Evolutionary conservation across 30 jellyfish, hydroid and myxozoan genomes (phyloP).

Genomic region (Cassiopea andromeda): DNA sequence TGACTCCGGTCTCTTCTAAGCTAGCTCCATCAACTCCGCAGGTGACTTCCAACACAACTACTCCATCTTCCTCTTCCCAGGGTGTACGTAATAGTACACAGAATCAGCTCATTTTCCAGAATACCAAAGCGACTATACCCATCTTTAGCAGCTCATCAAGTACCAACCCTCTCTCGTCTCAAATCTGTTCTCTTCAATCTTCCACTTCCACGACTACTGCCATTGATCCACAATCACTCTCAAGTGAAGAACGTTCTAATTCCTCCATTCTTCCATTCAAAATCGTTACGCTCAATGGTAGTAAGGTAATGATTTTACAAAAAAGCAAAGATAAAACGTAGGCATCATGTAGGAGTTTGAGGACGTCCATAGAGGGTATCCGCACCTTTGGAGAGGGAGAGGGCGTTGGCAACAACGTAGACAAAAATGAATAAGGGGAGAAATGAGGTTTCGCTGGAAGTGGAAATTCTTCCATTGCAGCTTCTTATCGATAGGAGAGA

Average conservation of each 20-base stretch:
- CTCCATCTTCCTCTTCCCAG: not conserved
- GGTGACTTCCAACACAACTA: not conserved
- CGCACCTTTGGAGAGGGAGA: too few species aligned
- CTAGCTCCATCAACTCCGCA: not conserved
- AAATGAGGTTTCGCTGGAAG: too few species aligned
- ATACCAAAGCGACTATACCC: not conserved
- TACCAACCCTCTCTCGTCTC: not conserved
- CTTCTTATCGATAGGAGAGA: too few species aligned
- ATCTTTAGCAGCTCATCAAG: not conserved
- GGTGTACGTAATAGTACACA: not conserved
- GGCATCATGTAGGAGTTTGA: not conserved
- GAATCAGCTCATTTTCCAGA: not conserved
- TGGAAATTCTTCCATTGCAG: too few species aligned
- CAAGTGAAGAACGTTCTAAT: not conserved
- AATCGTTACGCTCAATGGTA: not conserved
- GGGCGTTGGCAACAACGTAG: too few species aligned
- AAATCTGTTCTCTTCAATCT: not conserved
- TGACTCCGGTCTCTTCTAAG: not conserved
- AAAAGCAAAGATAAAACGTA: not conserved
- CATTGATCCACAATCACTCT: not conserved
- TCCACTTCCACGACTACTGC: not conserved
- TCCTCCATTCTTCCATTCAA: not conserved
- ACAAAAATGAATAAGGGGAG: too few species aligned
- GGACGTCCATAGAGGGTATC: not conserved
- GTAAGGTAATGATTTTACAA: not conserved